Evolutionary conservation across 1,140 invertebrate species (phyloP).

Genomic region (Leguminivora glycinivorella): DNA sequence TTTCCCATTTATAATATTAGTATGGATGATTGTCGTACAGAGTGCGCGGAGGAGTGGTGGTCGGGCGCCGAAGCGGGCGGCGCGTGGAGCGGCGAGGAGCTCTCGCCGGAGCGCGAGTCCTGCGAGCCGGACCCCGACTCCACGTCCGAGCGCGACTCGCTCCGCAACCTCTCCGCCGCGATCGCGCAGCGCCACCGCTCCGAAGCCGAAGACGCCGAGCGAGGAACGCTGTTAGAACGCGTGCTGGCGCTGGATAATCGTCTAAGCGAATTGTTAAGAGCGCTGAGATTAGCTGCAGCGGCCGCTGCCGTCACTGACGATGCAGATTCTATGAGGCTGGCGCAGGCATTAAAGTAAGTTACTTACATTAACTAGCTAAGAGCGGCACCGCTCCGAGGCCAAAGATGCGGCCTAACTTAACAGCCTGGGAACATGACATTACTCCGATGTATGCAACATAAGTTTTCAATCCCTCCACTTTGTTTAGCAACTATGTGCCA

Average conservation of each 20-base stretch:
- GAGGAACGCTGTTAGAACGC: slow-evolving; percentile 51
- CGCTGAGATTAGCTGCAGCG: slow-evolving; percentile 81
- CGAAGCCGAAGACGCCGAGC: slow-evolving; percentile 75
- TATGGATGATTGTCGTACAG: too few relatives aligned
- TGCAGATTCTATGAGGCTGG: slow-evolving; percentile 32
- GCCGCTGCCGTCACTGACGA: slow-evolving; percentile 38
- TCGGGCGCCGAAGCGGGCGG: slow-evolving; percentile 60
- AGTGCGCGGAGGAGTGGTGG: slow-evolving; percentile 70
- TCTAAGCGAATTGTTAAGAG: slow-evolving; percentile 86
- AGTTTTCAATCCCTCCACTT: too few relatives aligned
- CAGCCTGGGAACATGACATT: too few relatives aligned
- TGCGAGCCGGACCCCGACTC: slow-evolving; percentile 56
- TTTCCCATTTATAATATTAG: too few relatives aligned
- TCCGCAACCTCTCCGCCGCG: slow-evolving; percentile 83
- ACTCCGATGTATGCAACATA: too few relatives aligned
- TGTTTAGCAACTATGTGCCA: too few relatives aligned
- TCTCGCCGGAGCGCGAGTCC: slow-evolving; percentile 70
- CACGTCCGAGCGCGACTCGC: slow-evolving; percentile 80
- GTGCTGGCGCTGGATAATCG: slow-evolving; percentile 80
- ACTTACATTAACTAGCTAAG: background rate
- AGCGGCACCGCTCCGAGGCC: too few relatives aligned
- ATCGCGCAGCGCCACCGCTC: slow-evolving; percentile 81
- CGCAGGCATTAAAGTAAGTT: slow-evolving; percentile 44
- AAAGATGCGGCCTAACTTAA: too few relatives aligned
- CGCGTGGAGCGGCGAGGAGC: slow-evolving; percentile 72